Evolutionary conservation across 2,797 vertebrate species (phyloP), one percentile per base, ranked within the genome.

Genomic region (Garrulus glandarius): DNA sequence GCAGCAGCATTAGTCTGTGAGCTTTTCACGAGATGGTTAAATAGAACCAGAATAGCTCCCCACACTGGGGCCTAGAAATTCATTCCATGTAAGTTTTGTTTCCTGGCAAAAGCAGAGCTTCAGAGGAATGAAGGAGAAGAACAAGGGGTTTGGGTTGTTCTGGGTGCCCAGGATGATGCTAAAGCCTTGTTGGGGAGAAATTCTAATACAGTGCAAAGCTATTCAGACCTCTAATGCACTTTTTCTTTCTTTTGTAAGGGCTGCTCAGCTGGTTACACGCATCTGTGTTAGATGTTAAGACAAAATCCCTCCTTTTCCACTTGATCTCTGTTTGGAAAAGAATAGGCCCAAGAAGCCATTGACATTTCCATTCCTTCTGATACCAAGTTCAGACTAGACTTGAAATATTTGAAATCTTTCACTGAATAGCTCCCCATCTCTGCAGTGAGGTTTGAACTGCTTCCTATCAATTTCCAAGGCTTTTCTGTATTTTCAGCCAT

Each of bases 101-200:
- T 95, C 85, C 84, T 96, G 81, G 89, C 90, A 75, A 57, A 92
- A 92, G 49, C 36, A 68, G 43, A 79, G 23, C 49, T 61, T 71
- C 27, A 39, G 37, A 87, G 61, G 49, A 84, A 37, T 0, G 1
- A 39, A 79, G 56, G 41, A 47, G 27, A 47, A 41, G 39, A 86
- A 34, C 29, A 34, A 37, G 22, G 32, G 2, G 0, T 57, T 50
- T 69, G 60, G 49, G 39, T 86, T 81, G 47, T 95, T 85, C 36
- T 63, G 63, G 23, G 61, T 65, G n/a, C 56, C 26, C 55, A 56
- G 34, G 70, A 84, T 16, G 36, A 84, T 17, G 36, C 46, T 85
- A 37, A 89, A 74, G 50, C 36, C 32, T 44, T 56, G 3, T 22
- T 5, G 4, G 23, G 76, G 53, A 78, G 69, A 78, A 65, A 22